Evolutionary conservation across 1,140 invertebrate genomes (phyloP).

Genomic region (Drosophila punjabiensis): DNA sequence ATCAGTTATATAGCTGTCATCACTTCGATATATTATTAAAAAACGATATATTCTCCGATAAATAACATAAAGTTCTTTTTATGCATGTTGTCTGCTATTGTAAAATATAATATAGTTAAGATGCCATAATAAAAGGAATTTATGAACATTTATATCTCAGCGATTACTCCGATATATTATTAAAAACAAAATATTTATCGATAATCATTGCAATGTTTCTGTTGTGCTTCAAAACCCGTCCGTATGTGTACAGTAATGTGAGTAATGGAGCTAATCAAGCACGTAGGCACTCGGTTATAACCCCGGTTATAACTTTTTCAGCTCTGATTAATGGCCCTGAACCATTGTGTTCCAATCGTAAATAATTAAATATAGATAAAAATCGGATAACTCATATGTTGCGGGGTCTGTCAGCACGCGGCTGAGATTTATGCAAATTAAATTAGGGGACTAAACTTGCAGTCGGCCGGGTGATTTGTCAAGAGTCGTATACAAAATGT

Average conservation of each 20-base stretch:
- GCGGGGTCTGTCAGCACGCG: slow-evolving; percentile 31
- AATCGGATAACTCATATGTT: slow-evolving; percentile 73
- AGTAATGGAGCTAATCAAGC: too few species aligned
- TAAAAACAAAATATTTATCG: background rate
- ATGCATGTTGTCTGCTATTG: background rate
- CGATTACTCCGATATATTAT: background rate
- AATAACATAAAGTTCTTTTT: background rate
- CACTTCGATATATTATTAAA: background rate
- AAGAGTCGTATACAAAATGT: slow-evolving; percentile 21
- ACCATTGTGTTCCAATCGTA: slow-evolving; percentile 75
- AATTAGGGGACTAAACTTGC: slow-evolving; percentile 35
- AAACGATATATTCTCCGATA: background rate
- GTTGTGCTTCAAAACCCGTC: too few species aligned
- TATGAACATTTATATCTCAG: background rate
- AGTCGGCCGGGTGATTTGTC: slow-evolving; percentile 39
- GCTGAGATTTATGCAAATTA: slow-evolving; percentile 47
- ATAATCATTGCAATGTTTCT: too few species aligned
- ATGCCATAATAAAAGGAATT: too few species aligned
- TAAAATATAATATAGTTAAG: background rate
- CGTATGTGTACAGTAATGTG: too few species aligned
- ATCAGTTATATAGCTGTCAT: background rate
- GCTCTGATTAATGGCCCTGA: slow-evolving; percentile 78
- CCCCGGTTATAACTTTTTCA: slow-evolving; percentile 14
- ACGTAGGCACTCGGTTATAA: too few species aligned
- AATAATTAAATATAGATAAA: slow-evolving; percentile 80